A percentile compares a stretch with the other conserved stretches of the same genome.
Evolutionary conservation across 2,888 invertebrate species (phyloP).

Genomic region (Xestobium rufovillosum): DNA sequence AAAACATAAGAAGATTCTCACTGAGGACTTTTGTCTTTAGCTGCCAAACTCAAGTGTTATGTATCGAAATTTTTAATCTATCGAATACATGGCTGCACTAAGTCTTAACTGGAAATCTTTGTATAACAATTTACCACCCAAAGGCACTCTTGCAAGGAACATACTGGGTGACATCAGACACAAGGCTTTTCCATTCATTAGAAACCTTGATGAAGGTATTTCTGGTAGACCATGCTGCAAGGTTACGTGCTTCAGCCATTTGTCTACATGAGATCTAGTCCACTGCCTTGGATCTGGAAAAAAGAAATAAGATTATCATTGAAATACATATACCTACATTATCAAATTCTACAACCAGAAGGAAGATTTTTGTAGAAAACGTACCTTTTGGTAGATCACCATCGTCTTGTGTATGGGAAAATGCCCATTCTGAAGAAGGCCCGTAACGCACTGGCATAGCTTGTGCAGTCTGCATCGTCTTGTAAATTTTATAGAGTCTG

Average conservation of each 20-base stretch:
- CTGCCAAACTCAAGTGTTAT: too few species aligned
- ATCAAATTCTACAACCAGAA: too few species aligned
- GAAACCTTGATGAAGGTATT: slow-evolving; percentile 54
- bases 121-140: slow-evolving; percentile 59
- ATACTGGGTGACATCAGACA: slow-evolving; percentile 71
- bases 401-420: too few species aligned
- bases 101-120: slow-evolving; percentile 64
- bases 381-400: slow-evolving; percentile 36
- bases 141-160: slow-evolving; percentile 64
- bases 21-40: too few species aligned
- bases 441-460: slow-evolving; percentile 33
- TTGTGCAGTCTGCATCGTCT: slow-evolving; percentile 36
- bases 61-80: too few species aligned
- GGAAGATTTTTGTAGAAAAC: not conserved
- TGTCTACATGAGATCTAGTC: slow-evolving; percentile 61
- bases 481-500: slow-evolving; percentile 24
- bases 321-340: too few species aligned
- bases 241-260: slow-evolving; percentile 57
- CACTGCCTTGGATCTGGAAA: slow-evolving; percentile 63
- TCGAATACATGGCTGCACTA: slow-evolving; percentile 55
- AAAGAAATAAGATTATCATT: slow-evolving; percentile 21
- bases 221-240: slow-evolving; percentile 51
- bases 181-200: slow-evolving; percentile 74
- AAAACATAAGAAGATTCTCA: too few species aligned
- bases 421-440: slow-evolving; percentile 30